These are phyloP conservation scores for Ovibos moschatus DNA, from an alignment of 2,113 vertebrate genomes.

Conservation along the genomic window DNA sequence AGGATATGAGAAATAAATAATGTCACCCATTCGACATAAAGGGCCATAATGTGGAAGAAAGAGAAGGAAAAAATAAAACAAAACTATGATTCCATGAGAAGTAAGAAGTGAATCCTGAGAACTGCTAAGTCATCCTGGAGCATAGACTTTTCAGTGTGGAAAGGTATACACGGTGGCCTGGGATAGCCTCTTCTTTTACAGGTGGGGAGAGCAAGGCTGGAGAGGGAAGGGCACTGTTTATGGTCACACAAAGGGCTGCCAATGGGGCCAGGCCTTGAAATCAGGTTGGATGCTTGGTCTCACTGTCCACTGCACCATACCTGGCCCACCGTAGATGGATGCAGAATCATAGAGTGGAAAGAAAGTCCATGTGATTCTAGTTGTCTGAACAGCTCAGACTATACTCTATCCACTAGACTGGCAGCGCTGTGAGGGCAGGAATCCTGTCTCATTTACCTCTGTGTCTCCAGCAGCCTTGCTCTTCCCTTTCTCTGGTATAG, in stretches of 20 bases:
- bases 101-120: background rate
- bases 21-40: constrained; percentile 62
- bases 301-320: background rate
- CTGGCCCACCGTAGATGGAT: fast-evolving
- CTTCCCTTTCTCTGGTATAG: background rate
- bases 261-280: background rate
- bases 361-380: background rate
- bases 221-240: background rate
- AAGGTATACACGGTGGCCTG: background rate
- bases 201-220: background rate
- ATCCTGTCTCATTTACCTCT: background rate
- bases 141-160: background rate
- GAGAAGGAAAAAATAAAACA: background rate
- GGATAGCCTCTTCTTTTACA: background rate
- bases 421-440: background rate
- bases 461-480: background rate
- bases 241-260: background rate
- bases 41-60: constrained; percentile 18
- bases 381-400: background rate
- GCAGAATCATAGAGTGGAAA: background rate
- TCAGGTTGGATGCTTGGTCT: background rate
- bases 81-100: constrained; percentile 52
- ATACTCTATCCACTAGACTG: fast-evolving
- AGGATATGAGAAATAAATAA: constrained; percentile 74
- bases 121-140: background rate